These are phyloP conservation scores for Synanthedon tipuliformis DNA, from an alignment of 2,888 invertebrate genomes.

Conservation along the genomic window DNA sequence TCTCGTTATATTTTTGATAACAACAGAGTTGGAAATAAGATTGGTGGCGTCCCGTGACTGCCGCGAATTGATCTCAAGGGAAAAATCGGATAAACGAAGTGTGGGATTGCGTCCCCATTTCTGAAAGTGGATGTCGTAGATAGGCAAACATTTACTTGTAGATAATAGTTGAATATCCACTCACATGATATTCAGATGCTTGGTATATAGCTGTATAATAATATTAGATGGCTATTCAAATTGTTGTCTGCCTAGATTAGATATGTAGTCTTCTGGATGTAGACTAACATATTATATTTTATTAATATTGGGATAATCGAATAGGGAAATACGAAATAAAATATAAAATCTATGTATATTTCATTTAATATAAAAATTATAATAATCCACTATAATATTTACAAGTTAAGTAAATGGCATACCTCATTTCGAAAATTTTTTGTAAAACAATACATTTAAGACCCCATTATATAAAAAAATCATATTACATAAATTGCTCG, in stretches of 20 bases:
- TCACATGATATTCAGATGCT: no score
- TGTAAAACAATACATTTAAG: no score
- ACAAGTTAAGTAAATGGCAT: slow-evolving; percentile 60
- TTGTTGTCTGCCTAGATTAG: no score
- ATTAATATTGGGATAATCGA: no score
- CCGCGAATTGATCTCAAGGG: neutral
- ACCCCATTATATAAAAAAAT: no score
- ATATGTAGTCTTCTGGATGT: no score
- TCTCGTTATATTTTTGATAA: neutral
- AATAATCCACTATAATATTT: slow-evolving; percentile 61
- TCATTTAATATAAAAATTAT: slow-evolving; percentile 68
- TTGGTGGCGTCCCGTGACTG: neutral
- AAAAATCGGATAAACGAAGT: neutral
- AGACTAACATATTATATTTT: no score
- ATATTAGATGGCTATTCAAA: no score
- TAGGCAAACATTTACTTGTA: no score
- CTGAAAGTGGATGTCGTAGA: neutral
- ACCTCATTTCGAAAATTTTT: slow-evolving; percentile 10
- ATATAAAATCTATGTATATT: slow-evolving; percentile 35
- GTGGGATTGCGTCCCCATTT: neutral
- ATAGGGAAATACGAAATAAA: neutral
- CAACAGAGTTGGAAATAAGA: neutral
- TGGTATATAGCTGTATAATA: no score
- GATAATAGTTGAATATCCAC: no score
- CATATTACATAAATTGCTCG: no score